These are phyloP conservation scores for Cotesia glomerata DNA, from an alignment of 1,140 invertebrate species.

Conservation along the genomic window DNA sequence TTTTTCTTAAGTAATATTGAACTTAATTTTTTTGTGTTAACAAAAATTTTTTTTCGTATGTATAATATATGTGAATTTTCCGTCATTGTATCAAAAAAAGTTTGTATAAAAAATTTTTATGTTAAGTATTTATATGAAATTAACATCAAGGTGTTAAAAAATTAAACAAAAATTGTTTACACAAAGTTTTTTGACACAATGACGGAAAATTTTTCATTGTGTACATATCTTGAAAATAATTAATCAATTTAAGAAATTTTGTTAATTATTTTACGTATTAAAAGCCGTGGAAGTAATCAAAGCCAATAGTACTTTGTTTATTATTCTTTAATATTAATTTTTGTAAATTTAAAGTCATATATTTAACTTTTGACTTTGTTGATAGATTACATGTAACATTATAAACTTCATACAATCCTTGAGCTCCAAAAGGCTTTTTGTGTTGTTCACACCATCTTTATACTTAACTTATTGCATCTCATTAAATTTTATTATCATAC, in stretches of 20 bases:
- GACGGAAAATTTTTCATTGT: neutral
- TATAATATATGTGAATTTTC: too few relatives aligned
- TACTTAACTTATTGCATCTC: neutral
- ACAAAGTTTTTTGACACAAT: neutral
- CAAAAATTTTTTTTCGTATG: neutral
- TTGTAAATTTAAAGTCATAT: constrained; percentile 4
- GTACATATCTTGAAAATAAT: constrained; percentile 23
- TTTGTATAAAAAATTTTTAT: too few relatives aligned
- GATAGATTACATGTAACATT: neutral
- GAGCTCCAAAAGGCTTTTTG: constrained; percentile 11
- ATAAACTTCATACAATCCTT: constrained; percentile 4
- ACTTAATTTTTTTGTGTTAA: too few relatives aligned
- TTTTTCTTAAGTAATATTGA: neutral
- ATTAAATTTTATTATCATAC: constrained; percentile 3
- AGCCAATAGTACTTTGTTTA: constrained; percentile 19
- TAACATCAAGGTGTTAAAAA: too few relatives aligned
- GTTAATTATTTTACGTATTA: neutral
- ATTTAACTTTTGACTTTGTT: neutral
- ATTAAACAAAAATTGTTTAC: too few relatives aligned
- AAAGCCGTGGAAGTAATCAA: constrained; percentile 22
- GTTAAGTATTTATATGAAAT: too few relatives aligned
- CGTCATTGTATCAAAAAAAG: too few relatives aligned
- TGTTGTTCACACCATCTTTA: neutral
- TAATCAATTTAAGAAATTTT: neutral
- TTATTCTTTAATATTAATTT: neutral